A percentile compares a stretch with the other conserved stretches of the same genome.
These are phyloP conservation scores for Mechanitis messenoides DNA, from an alignment of 2,888 invertebrate species.

Conservation along the genomic window DNA sequence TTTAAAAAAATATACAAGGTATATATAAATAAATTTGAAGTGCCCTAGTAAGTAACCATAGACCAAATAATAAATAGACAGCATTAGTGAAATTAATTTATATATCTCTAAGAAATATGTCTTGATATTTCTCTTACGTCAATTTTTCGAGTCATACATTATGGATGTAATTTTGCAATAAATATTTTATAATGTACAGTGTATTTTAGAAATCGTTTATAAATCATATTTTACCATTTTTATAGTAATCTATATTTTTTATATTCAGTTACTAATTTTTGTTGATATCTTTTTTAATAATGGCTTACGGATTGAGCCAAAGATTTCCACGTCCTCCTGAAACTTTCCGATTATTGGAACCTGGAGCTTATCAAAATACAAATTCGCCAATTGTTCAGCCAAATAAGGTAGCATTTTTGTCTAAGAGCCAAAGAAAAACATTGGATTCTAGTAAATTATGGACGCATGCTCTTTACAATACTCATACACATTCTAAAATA, in stretches of 20 bases:
- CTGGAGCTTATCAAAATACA: slow-evolving; percentile 51
- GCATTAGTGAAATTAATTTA: no score
- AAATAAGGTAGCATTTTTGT: slow-evolving; percentile 52
- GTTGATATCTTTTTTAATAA: slow-evolving; percentile 23
- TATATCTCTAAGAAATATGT: no score
- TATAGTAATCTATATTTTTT: not conserved
- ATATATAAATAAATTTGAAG: no score
- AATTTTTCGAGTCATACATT: not conserved
- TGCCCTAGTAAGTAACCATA: no score
- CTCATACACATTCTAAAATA: slow-evolving; percentile 36
- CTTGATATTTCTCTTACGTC: no score
- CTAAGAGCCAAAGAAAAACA: slow-evolving; percentile 44
- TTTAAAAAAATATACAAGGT: no score
- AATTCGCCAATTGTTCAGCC: slow-evolving; percentile 25
- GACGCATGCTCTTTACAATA: slow-evolving; percentile 51
- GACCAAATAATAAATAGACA: no score
- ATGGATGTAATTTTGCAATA: not conserved
- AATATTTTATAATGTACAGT: no score
- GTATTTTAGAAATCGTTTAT: not conserved
- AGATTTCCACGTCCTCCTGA: slow-evolving; percentile 44
- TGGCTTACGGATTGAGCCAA: slow-evolving; percentile 49
- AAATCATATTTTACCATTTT: not conserved
- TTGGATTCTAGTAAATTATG: slow-evolving; percentile 37
- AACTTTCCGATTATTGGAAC: slow-evolving; percentile 49
- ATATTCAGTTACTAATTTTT: slow-evolving; percentile 6